A percentile compares a stretch with the other conserved stretches of the same genome.
Evolutionary conservation across 2,113 vertebrate genomes (phyloP).

Genomic region (Hippocampus comes): DNA sequence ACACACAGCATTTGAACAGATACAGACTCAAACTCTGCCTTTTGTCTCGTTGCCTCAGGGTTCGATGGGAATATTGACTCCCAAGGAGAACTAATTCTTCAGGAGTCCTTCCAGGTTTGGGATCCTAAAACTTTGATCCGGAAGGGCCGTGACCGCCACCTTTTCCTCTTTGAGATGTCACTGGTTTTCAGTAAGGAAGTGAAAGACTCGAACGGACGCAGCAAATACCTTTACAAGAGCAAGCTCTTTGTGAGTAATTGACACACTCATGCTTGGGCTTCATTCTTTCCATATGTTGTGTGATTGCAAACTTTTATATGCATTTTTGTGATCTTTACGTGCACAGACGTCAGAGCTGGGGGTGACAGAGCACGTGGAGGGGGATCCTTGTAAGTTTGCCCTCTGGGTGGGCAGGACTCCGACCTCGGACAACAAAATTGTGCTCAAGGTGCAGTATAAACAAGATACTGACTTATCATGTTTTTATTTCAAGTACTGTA

Average conservation of each 20-base stretch:
- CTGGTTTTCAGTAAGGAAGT: conserved; percentile 98
- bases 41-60: conserved; percentile 62
- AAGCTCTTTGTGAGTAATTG: conserved; percentile 90
- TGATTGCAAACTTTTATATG: background rate
- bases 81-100: conserved; percentile 96
- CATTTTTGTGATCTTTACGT: conserved; percentile 5
- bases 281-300: background rate
- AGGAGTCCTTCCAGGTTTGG: conserved; percentile 99
- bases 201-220: conserved; percentile 95
- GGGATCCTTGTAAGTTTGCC: conserved; percentile 97
- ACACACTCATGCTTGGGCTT: background rate
- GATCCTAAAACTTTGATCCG: conserved; percentile 98
- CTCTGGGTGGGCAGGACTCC: conserved; percentile 95
- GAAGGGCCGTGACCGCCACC: conserved; percentile 93
- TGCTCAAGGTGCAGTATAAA: conserved; percentile 85
- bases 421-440: conserved; percentile 99
- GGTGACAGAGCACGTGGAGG: conserved; percentile 97
- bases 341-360: conserved; percentile 93
- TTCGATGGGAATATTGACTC: conserved; percentile 99
- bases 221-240: conserved; percentile 99
- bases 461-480: too few relatives aligned
- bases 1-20: background rate
- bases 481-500: background rate
- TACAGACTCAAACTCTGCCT: background rate
- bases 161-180: conserved; percentile 99